Evolutionary conservation across 2,113 vertebrate genomes (phyloP).

Genomic region (Phalacrocorax pelagicus): DNA sequence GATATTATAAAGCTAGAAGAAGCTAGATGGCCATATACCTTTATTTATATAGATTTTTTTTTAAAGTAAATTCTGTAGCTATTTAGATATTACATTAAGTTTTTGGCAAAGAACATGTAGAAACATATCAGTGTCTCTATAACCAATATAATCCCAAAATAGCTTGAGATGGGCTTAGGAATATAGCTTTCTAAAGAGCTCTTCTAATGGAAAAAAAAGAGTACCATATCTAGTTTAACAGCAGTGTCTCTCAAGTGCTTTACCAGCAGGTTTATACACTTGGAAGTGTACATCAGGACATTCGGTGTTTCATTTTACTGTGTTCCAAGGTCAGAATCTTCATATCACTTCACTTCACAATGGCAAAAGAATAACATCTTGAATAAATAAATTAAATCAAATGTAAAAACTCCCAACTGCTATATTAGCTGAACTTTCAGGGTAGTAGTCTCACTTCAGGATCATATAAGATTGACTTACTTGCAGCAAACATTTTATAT

Average conservation of each 20-base stretch:
- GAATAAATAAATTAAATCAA: not conserved
- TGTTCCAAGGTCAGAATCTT: not conserved
- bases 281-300: not conserved
- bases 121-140: not conserved
- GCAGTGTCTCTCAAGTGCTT: not conserved
- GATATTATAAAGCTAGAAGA: not conserved
- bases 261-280: not conserved
- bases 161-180: not conserved
- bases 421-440: not conserved
- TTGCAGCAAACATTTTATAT: not conserved
- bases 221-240: not conserved
- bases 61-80: not conserved
- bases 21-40: not conserved
- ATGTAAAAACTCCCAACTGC: not conserved
- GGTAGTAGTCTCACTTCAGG: not conserved
- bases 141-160: not conserved
- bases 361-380: not conserved
- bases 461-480: not conserved
- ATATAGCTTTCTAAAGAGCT: not conserved
- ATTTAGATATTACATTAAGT: not conserved
- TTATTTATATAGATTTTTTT: not conserved
- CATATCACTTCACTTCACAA: not conserved
- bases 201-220: not conserved
- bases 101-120: not conserved
- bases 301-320: not conserved